Evolutionary conservation across 2,113 vertebrate genomes (phyloP).

Genomic region (Phyllopteryx taeniolatus): DNA sequence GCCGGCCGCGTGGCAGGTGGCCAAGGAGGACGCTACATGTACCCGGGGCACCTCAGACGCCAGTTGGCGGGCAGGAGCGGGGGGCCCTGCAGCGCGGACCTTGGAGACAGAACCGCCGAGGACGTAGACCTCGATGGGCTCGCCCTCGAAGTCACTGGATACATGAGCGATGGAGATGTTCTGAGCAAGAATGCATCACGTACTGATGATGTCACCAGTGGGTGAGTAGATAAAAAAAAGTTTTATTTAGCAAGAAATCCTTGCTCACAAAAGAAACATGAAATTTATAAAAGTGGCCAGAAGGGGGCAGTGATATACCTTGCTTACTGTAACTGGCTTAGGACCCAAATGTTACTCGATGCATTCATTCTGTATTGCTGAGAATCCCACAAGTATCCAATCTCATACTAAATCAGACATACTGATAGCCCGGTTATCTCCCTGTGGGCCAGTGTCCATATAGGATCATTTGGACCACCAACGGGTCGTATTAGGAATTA

Average conservation of each 20-base stretch:
- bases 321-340: neutral
- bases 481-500: too few relatives aligned
- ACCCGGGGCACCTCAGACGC: slow-evolving; percentile 80
- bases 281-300: slow-evolving; percentile 17
- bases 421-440: slow-evolving; percentile 39
- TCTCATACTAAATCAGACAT: slow-evolving; percentile 17
- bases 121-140: slow-evolving; percentile 83
- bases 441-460: slow-evolving; percentile 28
- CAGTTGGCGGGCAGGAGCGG: slow-evolving; percentile 83
- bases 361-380: neutral
- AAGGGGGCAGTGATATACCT: slow-evolving; percentile 50
- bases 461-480: slow-evolving; percentile 19
- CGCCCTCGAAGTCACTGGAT: slow-evolving; percentile 85
- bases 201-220: slow-evolving; percentile 88
- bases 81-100: slow-evolving; percentile 76
- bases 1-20: slow-evolving; percentile 70
- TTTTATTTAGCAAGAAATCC: neutral
- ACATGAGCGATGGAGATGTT: slow-evolving; percentile 97
- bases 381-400: slow-evolving; percentile 23
- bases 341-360: neutral
- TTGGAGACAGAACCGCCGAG: slow-evolving; percentile 77
- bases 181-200: slow-evolving; percentile 87
- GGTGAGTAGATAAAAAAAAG: slow-evolving; percentile 72
- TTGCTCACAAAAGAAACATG: neutral
- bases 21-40: slow-evolving; percentile 81